Conservation (phyloP, 2,797 vertebrate genomes). For the Micrastur ruficollis region DNA sequence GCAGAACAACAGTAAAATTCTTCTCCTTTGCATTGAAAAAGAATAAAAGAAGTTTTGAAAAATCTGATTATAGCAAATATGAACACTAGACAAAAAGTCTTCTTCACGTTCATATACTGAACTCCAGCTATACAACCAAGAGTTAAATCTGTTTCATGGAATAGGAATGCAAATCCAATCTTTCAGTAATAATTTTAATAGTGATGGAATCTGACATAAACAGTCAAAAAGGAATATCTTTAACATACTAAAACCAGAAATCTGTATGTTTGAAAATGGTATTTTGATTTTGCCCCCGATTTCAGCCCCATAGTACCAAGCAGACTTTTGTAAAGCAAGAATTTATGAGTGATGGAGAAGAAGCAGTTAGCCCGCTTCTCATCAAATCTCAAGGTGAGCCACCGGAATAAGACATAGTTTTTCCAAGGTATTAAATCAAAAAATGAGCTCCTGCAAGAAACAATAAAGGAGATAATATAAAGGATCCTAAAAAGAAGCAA, state of each 20-base stretch:
- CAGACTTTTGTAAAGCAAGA: not conserved
- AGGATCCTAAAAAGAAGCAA: not conserved
- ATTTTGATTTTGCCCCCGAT: not conserved
- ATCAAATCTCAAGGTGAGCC: not conserved
- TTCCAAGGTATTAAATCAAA: not conserved
- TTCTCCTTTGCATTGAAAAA: not conserved
- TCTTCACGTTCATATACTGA: not conserved
- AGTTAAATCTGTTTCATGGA: not conserved
- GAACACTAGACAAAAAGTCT: not conserved
- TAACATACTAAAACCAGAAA: not conserved
- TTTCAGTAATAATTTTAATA: not conserved
- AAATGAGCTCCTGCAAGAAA: not conserved
- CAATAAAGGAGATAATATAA: not conserved
- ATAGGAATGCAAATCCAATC: not conserved
- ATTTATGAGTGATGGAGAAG: not conserved
- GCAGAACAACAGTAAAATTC: not conserved
- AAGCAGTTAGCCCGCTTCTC: not conserved
- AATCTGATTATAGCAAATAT: not conserved
- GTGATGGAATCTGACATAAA: not conserved
- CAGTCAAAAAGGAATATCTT: not conserved
- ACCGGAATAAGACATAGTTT: not conserved
- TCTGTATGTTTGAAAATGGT: not conserved
- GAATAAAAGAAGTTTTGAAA: not conserved
- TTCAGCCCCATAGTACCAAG: not conserved
- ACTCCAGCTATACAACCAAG: not conserved